phyloP scores from a whole-genome alignment of 1,140 invertebrate species.

The Diachasma alloeum region DNA sequence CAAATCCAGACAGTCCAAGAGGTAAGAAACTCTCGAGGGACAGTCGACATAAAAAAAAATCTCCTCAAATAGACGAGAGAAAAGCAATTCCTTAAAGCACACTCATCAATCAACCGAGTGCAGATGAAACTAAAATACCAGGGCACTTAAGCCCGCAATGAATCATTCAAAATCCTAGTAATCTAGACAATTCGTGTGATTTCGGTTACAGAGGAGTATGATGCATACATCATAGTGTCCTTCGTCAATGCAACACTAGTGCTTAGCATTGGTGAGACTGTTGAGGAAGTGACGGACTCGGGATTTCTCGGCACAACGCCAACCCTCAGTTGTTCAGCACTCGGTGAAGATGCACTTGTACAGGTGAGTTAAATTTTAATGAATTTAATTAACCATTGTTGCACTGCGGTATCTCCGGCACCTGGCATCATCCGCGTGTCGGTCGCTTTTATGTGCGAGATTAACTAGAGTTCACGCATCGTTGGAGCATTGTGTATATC shows the following conservation, averaged over 20 bases:
- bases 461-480: conserved; percentile 48
- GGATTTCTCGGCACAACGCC: conserved; percentile 99
- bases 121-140: neutral
- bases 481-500: conserved; percentile 49
- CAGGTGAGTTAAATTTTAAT: conserved; percentile 72
- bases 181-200: conserved; percentile 56
- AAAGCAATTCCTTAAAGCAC: neutral
- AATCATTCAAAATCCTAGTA: conserved; percentile 22
- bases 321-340: conserved; percentile 94
- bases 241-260: conserved; percentile 99
- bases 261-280: conserved; percentile 98
- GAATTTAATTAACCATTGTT: conserved; percentile 11
- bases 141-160: conserved; percentile 18
- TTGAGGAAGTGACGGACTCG: conserved; percentile 99
- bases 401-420: conserved; percentile 60
- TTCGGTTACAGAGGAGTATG: conserved; percentile 92
- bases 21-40: conserved; percentile 53
- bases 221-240: conserved; percentile 99
- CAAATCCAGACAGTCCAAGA: conserved; percentile 51
- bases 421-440: conserved; percentile 47
- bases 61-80: neutral
- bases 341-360: conserved; percentile 97
- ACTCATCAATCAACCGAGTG: neutral
- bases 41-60: conserved; percentile 22
- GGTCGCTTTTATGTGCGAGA: conserved; percentile 58